Percentiles rank a stretch among this genome's conserved stretches.
These are phyloP conservation scores for Papilio helenus DNA, from an alignment of 1,140 invertebrate genomes.

Conservation along the genomic window DNA sequence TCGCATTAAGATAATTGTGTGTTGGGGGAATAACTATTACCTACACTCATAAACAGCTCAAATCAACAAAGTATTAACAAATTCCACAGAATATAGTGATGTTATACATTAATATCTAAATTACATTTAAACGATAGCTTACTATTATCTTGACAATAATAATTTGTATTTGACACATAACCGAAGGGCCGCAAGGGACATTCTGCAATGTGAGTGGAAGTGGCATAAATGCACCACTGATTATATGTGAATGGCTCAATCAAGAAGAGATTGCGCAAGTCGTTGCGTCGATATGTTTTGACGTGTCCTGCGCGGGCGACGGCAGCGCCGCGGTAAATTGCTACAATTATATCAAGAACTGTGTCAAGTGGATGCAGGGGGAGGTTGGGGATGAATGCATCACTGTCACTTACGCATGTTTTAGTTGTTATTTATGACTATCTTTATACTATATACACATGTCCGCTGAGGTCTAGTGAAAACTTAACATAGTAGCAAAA, in stretches of 20 bases:
- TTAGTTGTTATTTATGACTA: neutral
- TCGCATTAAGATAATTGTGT: too few species aligned
- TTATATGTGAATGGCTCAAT: conserved; percentile 73
- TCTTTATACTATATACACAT: too few species aligned
- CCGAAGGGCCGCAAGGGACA: conserved; percentile 50
- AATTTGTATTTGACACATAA: conserved; percentile 28
- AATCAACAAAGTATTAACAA: neutral
- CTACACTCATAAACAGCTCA: too few species aligned
- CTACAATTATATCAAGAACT: conserved; percentile 73
- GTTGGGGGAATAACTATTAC: too few species aligned
- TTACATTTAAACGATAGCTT: conserved; percentile 11
- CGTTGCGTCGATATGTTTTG: conserved; percentile 73
- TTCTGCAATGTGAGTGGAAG: conserved; percentile 51
- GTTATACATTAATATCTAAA: conserved; percentile 5
- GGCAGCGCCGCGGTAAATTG: conserved; percentile 60
- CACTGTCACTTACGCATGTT: neutral
- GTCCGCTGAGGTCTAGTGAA: too few species aligned
- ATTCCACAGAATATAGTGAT: neutral
- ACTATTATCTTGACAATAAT: conserved; percentile 4
- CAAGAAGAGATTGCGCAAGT: conserved; percentile 59
- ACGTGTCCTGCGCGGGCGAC: conserved; percentile 60
- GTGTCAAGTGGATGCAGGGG: conserved; percentile 66
- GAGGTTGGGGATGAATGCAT: conserved; percentile 44
- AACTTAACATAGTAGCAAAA: too few species aligned
- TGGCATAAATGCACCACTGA: conserved; percentile 68